Evolutionary conservation across 1,140 invertebrate species (phyloP).

Genomic region (Trichoplusia ni): DNA sequence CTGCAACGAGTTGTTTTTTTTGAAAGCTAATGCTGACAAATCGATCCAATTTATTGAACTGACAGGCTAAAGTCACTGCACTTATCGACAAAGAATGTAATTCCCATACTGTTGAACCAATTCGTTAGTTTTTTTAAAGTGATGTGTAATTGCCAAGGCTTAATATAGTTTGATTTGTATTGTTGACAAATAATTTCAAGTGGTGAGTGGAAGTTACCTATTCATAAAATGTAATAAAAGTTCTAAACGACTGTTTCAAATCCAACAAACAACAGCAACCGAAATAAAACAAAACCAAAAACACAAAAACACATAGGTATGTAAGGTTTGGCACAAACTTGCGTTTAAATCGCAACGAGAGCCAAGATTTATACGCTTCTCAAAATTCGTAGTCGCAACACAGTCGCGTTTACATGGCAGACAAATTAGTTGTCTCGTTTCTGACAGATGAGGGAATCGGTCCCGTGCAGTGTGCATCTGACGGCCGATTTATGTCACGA

Average conservation of each 20-base stretch:
- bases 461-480: constrained; percentile 26
- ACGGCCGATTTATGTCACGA: constrained; percentile 38
- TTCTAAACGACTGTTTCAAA: background rate
- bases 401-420: constrained; percentile 50
- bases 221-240: background rate
- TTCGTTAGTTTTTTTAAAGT: too few species aligned
- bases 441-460: constrained; percentile 54
- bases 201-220: too few species aligned
- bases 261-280: background rate
- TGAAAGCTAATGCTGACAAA: too few species aligned
- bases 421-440: constrained; percentile 66
- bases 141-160: too few species aligned
- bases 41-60: too few species aligned
- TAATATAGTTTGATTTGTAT: too few species aligned
- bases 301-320: too few species aligned
- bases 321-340: constrained; percentile 32
- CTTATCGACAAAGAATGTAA: too few species aligned
- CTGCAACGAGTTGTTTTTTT: too few species aligned
- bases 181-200: too few species aligned
- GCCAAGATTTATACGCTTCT: constrained; percentile 58
- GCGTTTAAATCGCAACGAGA: constrained; percentile 40
- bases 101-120: too few species aligned
- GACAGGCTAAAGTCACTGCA: too few species aligned
- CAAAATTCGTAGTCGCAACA: constrained; percentile 37
- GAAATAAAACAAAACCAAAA: background rate